Evolutionary conservation across 2,797 vertebrate genomes (phyloP).

Genomic region (Ispidina lecontei): DNA sequence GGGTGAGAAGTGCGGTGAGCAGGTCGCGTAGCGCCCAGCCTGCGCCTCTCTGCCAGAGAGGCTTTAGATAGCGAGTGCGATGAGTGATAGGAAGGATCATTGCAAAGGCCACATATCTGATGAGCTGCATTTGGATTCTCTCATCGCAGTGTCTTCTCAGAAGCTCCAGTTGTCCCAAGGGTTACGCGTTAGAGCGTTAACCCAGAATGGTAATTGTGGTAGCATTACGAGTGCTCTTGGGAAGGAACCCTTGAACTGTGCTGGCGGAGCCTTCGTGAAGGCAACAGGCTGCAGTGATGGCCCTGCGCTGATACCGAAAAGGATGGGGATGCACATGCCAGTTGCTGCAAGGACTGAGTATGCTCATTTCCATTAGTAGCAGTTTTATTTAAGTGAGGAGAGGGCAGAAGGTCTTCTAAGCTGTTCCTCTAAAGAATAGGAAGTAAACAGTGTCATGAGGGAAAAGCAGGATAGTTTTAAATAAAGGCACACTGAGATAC

Average conservation of each 20-base stretch:
- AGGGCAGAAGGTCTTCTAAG: not conserved
- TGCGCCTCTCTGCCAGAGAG: slow-evolving; percentile 1
- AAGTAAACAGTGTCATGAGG: not conserved
- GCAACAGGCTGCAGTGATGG: not conserved
- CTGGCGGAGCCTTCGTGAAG: slow-evolving; percentile 10
- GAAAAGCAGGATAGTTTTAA: not conserved
- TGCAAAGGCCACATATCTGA: not conserved
- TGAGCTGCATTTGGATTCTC: slow-evolving; percentile 14
- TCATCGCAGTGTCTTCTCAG: not conserved
- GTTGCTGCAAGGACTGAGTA: not conserved
- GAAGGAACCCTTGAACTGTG: slow-evolving; percentile 35
- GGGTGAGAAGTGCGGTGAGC: not conserved
- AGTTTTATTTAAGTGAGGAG: not conserved
- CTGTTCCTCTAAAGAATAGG: not conserved
- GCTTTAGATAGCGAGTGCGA: not conserved
- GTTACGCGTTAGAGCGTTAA: slow-evolving; percentile 30
- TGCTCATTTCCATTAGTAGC: not conserved
- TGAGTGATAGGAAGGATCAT: not conserved
- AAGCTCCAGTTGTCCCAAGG: slow-evolving; percentile 1
- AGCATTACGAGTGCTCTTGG: not conserved
- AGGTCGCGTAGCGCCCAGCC: not conserved
- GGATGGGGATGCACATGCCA: not conserved
- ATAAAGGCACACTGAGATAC: not conserved
- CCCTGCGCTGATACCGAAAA: not conserved
- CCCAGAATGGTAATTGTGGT: slow-evolving; percentile 23